Evolutionary conservation across 2,797 vertebrate genomes (phyloP).

Genomic region (Zalophus californianus): DNA sequence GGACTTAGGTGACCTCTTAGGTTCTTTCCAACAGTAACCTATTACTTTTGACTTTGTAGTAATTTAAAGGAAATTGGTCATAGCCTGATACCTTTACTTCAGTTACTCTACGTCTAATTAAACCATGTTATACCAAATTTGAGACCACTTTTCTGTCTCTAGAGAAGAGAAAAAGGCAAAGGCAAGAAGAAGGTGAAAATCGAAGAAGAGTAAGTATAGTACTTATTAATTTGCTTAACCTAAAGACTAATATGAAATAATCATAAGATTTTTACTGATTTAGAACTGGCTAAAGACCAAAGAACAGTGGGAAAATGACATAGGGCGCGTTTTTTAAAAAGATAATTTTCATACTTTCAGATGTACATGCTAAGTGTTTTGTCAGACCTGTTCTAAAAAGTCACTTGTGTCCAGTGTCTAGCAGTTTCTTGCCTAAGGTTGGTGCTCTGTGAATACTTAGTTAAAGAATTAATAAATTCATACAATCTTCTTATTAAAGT

Average conservation of each 20-base stretch:
- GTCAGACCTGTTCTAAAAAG: not conserved
- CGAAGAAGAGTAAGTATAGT: constrained; percentile 92
- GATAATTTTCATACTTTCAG: constrained; percentile 12
- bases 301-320: not conserved
- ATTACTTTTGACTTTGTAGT: constrained; percentile 36
- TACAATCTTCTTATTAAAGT: constrained; percentile 1
- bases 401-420: not conserved
- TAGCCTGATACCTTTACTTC: constrained; percentile 41
- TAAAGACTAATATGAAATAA: constrained; percentile 41
- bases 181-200: constrained; percentile 96
- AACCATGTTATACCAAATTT: constrained; percentile 59
- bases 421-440: constrained; percentile 1
- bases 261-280: constrained; percentile 20
- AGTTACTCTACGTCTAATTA: constrained; percentile 55
- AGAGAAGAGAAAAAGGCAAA: constrained; percentile 97
- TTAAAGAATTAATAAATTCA: constrained; percentile 14
- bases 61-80: constrained; percentile 58
- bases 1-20: not conserved
- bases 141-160: constrained; percentile 74
- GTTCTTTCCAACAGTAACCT: not conserved
- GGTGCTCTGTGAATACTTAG: not conserved
- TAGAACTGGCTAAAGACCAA: not conserved
- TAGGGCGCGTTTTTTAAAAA: constrained; percentile 38
- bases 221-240: constrained; percentile 54
- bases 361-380: not conserved